These are phyloP conservation scores for Coptodon bakossiorum DNA, from an alignment of 2,113 vertebrate species.

Conservation along the genomic window DNA sequence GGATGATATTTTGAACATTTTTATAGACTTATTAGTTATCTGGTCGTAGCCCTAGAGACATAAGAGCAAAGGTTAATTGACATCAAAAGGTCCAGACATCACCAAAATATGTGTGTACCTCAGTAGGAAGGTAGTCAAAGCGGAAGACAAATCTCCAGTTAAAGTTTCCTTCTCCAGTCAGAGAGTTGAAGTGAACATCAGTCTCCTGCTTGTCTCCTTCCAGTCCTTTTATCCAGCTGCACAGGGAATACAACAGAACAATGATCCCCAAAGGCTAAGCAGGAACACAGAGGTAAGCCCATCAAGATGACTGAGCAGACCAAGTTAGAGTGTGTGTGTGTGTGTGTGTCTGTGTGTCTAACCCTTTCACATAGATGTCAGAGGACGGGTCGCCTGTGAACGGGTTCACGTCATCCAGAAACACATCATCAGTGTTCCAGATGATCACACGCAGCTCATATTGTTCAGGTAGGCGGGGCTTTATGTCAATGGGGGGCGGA, in stretches of 20 bases:
- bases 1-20: neutral
- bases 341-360: neutral
- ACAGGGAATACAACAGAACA: neutral
- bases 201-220: constrained; percentile 89
- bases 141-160: constrained; percentile 91
- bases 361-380: constrained; percentile 95
- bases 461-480: constrained; percentile 84
- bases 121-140: constrained; percentile 87
- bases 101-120: constrained; percentile 40
- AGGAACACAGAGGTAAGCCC: neutral
- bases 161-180: constrained; percentile 94
- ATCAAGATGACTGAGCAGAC: neutral
- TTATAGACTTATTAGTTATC: neutral
- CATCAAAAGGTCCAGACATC: neutral
- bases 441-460: constrained; percentile 89
- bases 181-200: constrained; percentile 91
- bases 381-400: constrained; percentile 86
- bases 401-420: constrained; percentile 88
- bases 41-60: neutral
- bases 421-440: constrained; percentile 90
- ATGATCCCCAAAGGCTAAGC: neutral
- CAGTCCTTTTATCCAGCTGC: constrained; percentile 90
- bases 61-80: neutral
- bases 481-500: constrained; percentile 84
- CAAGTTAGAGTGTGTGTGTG: neutral